A percentile compares a stretch with the other conserved stretches of the same genome.
phyloP scores from a whole-genome alignment of 2,113 vertebrate species.

The Nanger granti region DNA sequence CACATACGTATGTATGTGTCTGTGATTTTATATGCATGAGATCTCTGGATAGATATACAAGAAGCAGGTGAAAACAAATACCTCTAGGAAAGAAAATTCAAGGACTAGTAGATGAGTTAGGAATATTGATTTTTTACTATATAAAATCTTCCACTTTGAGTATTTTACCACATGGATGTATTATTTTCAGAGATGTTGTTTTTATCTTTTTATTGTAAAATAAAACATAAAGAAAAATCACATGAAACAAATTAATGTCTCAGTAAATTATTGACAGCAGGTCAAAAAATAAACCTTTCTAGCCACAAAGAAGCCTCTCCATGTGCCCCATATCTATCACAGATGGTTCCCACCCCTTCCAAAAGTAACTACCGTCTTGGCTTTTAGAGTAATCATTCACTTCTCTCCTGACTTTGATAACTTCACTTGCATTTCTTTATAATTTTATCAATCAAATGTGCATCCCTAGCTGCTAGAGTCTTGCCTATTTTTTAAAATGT shows the following conservation, averaged over 20 bases:
- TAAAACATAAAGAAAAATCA: neutral
- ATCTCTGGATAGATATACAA: neutral
- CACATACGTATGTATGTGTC: fast-evolving
- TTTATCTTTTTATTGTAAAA: neutral
- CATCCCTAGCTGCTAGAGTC: neutral
- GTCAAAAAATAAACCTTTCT: neutral
- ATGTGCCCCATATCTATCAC: neutral
- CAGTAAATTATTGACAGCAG: neutral
- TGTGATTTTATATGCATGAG: neutral
- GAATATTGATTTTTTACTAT: neutral
- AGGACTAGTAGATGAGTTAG: neutral
- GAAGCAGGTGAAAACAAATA: neutral
- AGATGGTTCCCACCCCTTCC: neutral
- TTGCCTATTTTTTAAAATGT: neutral
- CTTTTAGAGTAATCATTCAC: neutral
- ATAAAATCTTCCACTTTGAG: neutral
- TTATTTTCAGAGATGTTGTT: neutral
- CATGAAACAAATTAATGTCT: neutral
- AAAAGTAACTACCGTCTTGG: neutral
- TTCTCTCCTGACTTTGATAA: neutral
- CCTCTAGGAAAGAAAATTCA: neutral
- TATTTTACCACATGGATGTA: neutral
- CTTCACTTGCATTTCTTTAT: neutral
- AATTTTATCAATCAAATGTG: neutral
- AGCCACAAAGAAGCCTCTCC: neutral